These are phyloP conservation scores for Bradypodion pumilum DNA, from an alignment of 2,797 vertebrate species.

Conservation along the genomic window DNA sequence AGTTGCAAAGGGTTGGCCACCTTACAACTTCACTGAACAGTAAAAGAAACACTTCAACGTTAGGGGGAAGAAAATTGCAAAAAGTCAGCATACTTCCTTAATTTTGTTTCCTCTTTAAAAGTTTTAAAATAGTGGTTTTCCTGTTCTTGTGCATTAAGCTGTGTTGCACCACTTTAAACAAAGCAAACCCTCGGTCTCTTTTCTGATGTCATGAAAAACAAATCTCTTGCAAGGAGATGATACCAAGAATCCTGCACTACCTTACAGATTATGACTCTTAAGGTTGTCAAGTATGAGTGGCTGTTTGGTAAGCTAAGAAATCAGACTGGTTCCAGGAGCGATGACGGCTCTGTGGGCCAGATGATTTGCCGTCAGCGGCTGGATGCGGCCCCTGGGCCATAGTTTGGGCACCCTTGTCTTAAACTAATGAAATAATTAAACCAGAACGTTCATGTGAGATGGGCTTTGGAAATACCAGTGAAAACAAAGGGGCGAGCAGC, in stretches of 20 bases:
- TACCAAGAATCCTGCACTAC: background rate
- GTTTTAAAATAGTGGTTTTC: constrained; percentile 22
- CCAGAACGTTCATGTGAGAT: background rate
- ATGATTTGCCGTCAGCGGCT: no score
- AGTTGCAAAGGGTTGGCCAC: background rate
- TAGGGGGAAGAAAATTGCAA: background rate
- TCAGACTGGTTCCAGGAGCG: no score
- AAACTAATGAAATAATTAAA: background rate
- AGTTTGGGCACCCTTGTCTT: no score
- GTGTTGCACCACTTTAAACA: background rate
- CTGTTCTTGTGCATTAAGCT: background rate
- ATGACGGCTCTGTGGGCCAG: no score
- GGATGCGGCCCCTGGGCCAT: no score
- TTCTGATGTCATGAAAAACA: background rate
- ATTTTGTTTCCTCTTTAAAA: constrained; percentile 28
- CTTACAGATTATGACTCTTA: background rate
- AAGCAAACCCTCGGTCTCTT: background rate
- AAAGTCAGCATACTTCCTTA: constrained; percentile 14
- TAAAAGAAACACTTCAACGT: background rate
- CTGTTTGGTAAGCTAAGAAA: background rate
- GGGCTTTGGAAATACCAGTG: background rate
- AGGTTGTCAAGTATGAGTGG: background rate
- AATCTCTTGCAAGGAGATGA: background rate
- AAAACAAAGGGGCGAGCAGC: no score
- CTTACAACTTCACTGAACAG: background rate